Conservation (phyloP, 2,113 vertebrate genomes). For the Anas platyrhynchos region DNA sequence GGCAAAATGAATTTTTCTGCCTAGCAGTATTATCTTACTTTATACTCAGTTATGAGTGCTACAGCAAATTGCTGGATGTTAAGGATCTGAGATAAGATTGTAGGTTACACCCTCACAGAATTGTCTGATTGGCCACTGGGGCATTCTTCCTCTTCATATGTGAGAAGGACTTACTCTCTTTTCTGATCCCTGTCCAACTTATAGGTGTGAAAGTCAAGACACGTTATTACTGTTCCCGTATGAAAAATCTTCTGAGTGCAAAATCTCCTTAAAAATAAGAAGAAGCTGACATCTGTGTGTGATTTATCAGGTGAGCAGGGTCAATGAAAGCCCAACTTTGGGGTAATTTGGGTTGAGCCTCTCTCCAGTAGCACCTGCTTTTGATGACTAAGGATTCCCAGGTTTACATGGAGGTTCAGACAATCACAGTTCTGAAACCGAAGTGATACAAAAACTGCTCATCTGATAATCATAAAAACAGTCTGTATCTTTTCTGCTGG, state of each 20-base stretch:
- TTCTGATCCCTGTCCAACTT: neutral
- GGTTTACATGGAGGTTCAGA: neutral
- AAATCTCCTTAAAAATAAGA: neutral
- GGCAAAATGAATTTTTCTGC: neutral
- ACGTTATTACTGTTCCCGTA: neutral
- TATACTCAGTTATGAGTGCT: neutral
- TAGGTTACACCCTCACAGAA: neutral
- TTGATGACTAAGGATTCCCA: neutral
- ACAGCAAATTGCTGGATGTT: neutral
- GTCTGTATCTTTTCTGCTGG: neutral
- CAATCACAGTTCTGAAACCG: neutral
- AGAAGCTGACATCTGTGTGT: neutral
- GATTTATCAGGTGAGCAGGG: neutral
- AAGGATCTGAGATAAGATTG: neutral
- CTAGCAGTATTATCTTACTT: neutral
- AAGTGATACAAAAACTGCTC: neutral
- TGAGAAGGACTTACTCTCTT: neutral
- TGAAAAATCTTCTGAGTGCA: neutral
- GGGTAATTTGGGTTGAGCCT: neutral
- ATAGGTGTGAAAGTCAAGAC: neutral
- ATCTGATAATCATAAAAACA: neutral
- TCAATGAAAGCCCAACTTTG: neutral
- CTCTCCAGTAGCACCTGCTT: neutral
- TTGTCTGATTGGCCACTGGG: neutral
- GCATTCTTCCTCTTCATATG: fast-evolving